Base-by-base conservation (phyloP, 2,888 invertebrate genomes). In the Abrostola tripartita region DNA sequence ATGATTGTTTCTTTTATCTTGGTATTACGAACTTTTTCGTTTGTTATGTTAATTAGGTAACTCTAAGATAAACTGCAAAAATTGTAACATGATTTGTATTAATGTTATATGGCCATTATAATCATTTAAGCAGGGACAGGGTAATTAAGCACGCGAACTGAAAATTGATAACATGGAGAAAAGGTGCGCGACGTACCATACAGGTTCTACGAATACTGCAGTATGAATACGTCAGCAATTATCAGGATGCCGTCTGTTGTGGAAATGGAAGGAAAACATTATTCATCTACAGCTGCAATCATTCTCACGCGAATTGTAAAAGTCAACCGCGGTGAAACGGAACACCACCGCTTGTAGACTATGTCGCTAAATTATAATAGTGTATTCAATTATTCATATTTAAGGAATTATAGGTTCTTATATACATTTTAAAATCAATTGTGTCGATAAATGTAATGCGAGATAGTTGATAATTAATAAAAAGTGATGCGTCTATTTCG, bases 231-330 rank as follows among this genome's bases (percentile, higher is more conserved):
- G 51, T 63, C 61, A 63, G 64, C 58, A 62, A 62, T 71, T 65
- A 68, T 62, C 36, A 59, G 42, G 61, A 41, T 53, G 35, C 12
- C 53, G 12, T 44, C 40, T 44, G 44, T 52, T 53, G 76, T 65
- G 37, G 59, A 61, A 71, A 75, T 68, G 35, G 58, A 65, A 72
- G 69, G 60, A 65, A 67, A 74, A 76, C 69, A 65, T 37, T 42
- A 55, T 68, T 57, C 65, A 42, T 52, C 54, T 63, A 65, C 74
- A 74, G 69, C 65, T 74, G 74, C 59, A 55, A 69, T 41, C 14
- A 72, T 75, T 75, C 74, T 61, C 74, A 75, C 69, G 68, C 63
- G 53, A 72, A 60, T 40, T 68, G 71, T 65, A 68, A 68, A 75
- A 75, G 62, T 68, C 62, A 53, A 53, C 52, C 41, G 67, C 14